These are phyloP conservation scores for Alauda arvensis DNA, from an alignment of 2,797 vertebrate species.

Conservation along the genomic window DNA sequence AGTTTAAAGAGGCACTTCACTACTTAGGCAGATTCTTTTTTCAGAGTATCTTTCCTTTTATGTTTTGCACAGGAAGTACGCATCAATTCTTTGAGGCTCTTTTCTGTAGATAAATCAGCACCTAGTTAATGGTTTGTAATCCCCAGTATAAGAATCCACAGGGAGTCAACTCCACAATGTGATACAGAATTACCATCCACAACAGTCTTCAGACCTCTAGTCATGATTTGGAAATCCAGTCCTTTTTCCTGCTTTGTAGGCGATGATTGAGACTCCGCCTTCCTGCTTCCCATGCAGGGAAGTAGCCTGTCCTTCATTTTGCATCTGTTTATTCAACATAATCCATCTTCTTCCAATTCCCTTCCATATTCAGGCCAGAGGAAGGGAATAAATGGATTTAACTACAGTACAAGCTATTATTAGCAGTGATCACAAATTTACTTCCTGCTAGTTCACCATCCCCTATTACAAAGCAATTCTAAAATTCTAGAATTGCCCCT, in stretches of 20 bases:
- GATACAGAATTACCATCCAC: not conserved
- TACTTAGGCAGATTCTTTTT: not conserved
- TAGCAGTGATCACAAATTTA: not conserved
- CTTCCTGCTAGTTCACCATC: not conserved
- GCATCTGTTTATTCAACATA: not conserved
- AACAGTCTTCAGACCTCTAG: not conserved
- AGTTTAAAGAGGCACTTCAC: not conserved
- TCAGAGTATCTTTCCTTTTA: not conserved
- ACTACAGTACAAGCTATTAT: not conserved
- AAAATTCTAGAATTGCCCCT: not conserved
- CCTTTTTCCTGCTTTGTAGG: not conserved
- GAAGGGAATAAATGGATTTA: not conserved
- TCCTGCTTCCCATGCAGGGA: not conserved
- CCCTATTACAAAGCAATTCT: not conserved
- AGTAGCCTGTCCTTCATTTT: not conserved
- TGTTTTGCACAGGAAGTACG: not conserved
- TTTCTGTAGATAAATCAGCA: not conserved
- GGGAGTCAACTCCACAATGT: not conserved
- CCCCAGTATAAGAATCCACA: not conserved
- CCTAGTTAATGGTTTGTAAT: not conserved
- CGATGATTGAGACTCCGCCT: not conserved
- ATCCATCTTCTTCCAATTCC: not conserved
- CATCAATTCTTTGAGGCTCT: not conserved
- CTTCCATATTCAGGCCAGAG: not conserved
- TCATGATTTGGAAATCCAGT: not conserved